Evolutionary conservation across 2,797 vertebrate genomes (phyloP).

Genomic region (Enteromius thamalakanensis): DNA sequence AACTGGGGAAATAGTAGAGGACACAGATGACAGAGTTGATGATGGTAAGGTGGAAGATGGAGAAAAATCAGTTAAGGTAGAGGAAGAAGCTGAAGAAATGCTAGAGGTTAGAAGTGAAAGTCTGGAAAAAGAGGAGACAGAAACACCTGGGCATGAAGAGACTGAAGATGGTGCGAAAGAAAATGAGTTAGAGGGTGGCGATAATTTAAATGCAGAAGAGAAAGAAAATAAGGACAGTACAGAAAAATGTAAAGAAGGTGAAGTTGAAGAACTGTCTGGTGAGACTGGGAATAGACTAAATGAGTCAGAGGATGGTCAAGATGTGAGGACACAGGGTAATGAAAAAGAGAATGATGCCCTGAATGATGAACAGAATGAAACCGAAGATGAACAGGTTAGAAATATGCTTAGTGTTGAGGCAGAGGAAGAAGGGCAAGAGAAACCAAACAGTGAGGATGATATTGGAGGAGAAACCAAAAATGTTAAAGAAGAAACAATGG

Average conservation of each 20-base stretch:
- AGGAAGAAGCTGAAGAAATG: background rate
- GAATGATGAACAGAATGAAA: background rate
- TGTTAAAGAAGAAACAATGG: background rate
- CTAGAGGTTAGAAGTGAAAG: conserved; percentile 34
- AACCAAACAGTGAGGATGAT: background rate
- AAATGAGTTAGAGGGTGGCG: conserved; percentile 9
- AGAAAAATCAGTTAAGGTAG: conserved; percentile 31
- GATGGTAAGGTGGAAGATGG: conserved; percentile 29
- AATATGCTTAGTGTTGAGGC: background rate
- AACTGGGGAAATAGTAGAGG: conserved; percentile 17
- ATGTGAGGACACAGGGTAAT: background rate
- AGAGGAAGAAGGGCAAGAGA: background rate
- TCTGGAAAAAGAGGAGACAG: conserved; percentile 40
- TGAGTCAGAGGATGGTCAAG: conserved; percentile 2
- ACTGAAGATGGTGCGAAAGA: conserved; percentile 37
- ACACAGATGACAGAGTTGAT: conserved; percentile 15
- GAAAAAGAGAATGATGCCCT: conserved; percentile 37
- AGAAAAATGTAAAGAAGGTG: conserved; percentile 45
- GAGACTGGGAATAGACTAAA: conserved; percentile 29
- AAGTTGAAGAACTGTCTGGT: conserved; percentile 25
- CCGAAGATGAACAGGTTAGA: conserved; percentile 14
- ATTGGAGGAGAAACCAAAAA: rapidly evolving
- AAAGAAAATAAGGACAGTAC: conserved; percentile 9
- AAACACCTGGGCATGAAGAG: conserved; percentile 44
- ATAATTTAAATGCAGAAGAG: conserved; percentile 36